Base-by-base conservation (phyloP, 2,797 vertebrate species). In the Lophotriccus pileatus region DNA sequence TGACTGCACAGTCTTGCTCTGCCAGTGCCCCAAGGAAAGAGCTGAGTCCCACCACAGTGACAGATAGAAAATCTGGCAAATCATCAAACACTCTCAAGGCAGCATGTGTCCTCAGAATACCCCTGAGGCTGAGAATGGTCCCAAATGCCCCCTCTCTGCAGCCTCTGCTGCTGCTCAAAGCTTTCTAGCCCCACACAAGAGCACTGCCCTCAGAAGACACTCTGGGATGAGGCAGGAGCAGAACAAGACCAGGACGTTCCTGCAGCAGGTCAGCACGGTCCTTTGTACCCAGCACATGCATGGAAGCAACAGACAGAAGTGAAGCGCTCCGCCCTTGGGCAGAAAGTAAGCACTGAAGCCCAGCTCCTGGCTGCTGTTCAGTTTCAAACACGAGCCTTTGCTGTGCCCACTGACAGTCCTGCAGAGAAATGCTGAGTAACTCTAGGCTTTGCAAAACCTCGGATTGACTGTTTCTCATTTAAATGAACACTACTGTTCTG, bases 311-410 rank as follows among this genome's bases (percentile, higher is more conserved):
- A 59, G 18, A 4, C 7, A 30, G 74, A 84, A 37, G 20, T 36
- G n/a, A 15, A 7, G 46, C 0, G 4, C 37, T 58, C 21, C 28
- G 17, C 2, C 0, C 50, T 64, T 72, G 2, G 6, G n/a, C 53
- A 90, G 27, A 49, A 69, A 0, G 6, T 4, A 4, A 79, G 44
- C 2, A 1, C 16, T 47, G 24, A 69, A 62, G 39, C n/a, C 32
- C 50, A 66, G 39, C 41, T 50, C 37, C n/a, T 43, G 39, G 27
- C 8, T n/a, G 19, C 19, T 6, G 9, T 7, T 73, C 22, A 1
- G 25, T 59, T 73, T 66, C 62, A 30, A 39, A 27, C 36, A 63
- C 1, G 0, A 59, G 9, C 11, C 30, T 68, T 46, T 72, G 6
- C 47, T 25, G 24, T 14, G 24, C 9, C 22, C 30, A 18, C 63